Evolutionary conservation across 53 echinoderm and acorn worm species (phyloP).

Genomic region (Pentamera pediparva): DNA sequence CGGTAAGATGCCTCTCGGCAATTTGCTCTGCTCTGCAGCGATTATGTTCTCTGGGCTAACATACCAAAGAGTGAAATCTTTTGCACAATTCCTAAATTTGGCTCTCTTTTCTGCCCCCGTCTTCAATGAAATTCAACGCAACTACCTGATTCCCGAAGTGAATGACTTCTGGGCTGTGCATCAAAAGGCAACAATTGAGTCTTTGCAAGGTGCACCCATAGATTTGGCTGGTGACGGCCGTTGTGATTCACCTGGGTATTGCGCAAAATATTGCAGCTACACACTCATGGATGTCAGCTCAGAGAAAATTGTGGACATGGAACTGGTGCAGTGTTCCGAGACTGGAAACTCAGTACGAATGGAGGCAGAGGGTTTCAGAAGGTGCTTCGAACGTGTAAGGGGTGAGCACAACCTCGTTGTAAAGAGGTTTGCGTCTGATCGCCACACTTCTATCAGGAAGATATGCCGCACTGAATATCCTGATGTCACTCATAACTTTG

Average conservation of each 20-base stretch:
- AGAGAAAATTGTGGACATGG: slow-evolving; percentile 11
- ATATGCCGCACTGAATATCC: not conserved
- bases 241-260: slow-evolving; percentile 19
- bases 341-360: slow-evolving; percentile 13
- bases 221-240: slow-evolving; percentile 34
- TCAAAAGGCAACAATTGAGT: not conserved
- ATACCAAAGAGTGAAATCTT: not conserved
- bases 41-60: slow-evolving; percentile 7
- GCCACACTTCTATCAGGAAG: slow-evolving; percentile 8
- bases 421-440: slow-evolving; percentile 4
- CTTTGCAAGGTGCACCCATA: not conserved
- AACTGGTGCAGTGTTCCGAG: slow-evolving; percentile 24
- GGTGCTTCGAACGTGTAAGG: slow-evolving; percentile 1
- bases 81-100: not conserved
- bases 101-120: not conserved
- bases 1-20: not conserved
- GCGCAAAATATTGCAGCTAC: slow-evolving; percentile 4
- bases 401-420: not conserved
- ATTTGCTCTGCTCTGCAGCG: slow-evolving; percentile 6
- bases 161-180: slow-evolving; percentile 7
- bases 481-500: slow-evolving; percentile 28
- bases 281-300: not conserved
- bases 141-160: not conserved
- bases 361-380: slow-evolving; percentile 26
- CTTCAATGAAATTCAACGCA: slow-evolving; percentile 9